Base-by-base conservation (phyloP, 2,797 vertebrate genomes). In the Sciaenops ocellatus region DNA sequence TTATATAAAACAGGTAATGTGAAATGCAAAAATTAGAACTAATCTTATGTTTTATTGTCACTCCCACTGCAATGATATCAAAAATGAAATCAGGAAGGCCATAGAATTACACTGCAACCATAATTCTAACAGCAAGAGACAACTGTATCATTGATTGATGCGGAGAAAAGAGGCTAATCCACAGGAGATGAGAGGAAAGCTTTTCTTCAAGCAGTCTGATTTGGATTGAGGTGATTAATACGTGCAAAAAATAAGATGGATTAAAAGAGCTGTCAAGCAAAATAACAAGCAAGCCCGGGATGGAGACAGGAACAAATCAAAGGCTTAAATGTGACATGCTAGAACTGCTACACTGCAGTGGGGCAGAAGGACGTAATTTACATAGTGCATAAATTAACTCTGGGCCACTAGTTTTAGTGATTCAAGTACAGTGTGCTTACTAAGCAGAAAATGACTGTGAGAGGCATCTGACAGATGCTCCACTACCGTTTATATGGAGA, bases 361-460 rank as follows among this genome's bases (percentile, higher is more conserved):
- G 15, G 56, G 77, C 16, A 60, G 60, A 50, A 34, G 30, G 26
- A 69, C 50, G 6, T 62, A 2, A 79, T 87, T 81, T 79, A 71
- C 69, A 82, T 68, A 79, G 85, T 52, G 81, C 68, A 90, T 89
- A 87, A 93, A 92, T 93, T 88, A 83, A 89, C 76, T 85, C 59
- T 65, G 77, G 85, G 69, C 78, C 68, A 70, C 76, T 71, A 74
- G 70, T 88, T 90, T 76, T 75, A 85, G 78, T 34, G 47, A 73
- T 79, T 90, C 79, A 44, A 74, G 79, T 66, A 62, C 69, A 72
- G 73, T 69, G 76, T 84, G 81, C 84, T 82, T 80, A 73, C 64
- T 55, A 63, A 51, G 76, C 79, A 57, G 77, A 79, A 83, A 78
- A 75, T 67, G 50, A 69, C 1, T 52, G 42, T 2, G 50, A 51